Conservation (phyloP, 1,140 invertebrate species). For the Drosophila sproati region DNA sequence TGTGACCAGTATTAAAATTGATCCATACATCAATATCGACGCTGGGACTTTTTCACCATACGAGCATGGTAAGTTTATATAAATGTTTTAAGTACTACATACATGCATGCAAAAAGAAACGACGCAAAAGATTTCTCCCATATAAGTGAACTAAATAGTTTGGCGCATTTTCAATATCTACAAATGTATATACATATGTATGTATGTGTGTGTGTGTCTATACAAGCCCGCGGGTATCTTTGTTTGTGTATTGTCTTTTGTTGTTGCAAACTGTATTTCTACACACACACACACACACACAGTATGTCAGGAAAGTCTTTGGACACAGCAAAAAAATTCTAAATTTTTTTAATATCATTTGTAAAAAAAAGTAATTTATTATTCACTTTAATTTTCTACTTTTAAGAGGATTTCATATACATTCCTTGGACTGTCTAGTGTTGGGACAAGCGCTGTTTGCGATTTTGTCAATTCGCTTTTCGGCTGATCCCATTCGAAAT, state of each 20-base stretch:
- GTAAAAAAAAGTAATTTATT: too few species aligned
- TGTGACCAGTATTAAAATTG: conserved; percentile 99
- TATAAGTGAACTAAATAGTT: conserved; percentile 13
- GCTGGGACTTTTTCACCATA: conserved; percentile 99
- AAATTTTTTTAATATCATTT: too few species aligned
- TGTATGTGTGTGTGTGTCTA: conserved; percentile 10
- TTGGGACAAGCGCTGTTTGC: too few species aligned
- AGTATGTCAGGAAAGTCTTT: background rate
- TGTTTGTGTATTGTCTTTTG: background rate
- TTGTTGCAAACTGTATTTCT: background rate
- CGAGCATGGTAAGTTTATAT: conserved; percentile 93
- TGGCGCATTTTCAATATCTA: conserved; percentile 61
- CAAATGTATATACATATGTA: background rate
- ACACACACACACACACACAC: background rate
- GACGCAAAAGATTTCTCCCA: conserved; percentile 31
- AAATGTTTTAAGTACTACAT: background rate
- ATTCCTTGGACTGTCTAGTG: too few species aligned
- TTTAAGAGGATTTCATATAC: too few species aligned
- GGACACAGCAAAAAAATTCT: too few species aligned
- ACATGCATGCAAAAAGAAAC: conserved; percentile 15
- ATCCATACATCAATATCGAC: conserved; percentile 99
- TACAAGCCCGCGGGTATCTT: background rate
- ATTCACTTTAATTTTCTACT: too few species aligned
- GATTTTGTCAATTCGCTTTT: too few species aligned
- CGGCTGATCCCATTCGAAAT: too few species aligned